Conservation (phyloP, 2,888 invertebrate genomes). For the Pammene aurita region DNA sequence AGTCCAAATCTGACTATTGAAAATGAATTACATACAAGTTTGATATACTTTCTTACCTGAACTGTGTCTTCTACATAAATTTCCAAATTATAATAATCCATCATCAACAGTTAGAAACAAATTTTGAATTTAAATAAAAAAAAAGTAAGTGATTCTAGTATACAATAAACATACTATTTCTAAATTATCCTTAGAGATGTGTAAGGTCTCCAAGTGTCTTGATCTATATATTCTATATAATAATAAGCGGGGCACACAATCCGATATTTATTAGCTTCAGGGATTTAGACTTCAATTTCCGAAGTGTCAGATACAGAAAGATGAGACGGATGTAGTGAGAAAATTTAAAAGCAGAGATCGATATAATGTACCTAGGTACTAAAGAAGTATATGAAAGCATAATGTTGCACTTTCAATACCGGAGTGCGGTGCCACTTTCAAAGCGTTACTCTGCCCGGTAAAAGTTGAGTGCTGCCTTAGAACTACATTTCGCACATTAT, state of each 20-base stretch:
- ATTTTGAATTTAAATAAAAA: too few species aligned
- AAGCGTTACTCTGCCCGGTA: neutral
- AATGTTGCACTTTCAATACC: neutral
- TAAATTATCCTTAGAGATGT: too few species aligned
- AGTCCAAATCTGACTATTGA: too few species aligned
- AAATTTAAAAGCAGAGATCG: neutral
- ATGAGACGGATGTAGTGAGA: neutral
- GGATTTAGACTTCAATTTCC: conserved; percentile 15
- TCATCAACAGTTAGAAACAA: too few species aligned
- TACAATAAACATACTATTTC: too few species aligned
- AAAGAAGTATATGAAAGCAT: neutral
- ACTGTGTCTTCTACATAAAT: too few species aligned
- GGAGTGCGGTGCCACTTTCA: neutral
- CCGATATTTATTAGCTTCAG: neutral
- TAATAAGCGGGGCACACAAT: neutral
- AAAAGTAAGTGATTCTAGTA: too few species aligned
- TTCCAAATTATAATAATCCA: too few species aligned
- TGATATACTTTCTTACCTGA: too few species aligned
- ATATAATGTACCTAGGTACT: neutral
- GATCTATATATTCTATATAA: too few species aligned
- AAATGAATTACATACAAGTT: too few species aligned
- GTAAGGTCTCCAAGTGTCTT: too few species aligned
- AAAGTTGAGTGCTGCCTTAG: neutral
- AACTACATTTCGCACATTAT: neutral
- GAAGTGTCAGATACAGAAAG: conserved; percentile 1